Conservation (phyloP, 2,797 vertebrate species). For the Potorous gilbertii region DNA sequence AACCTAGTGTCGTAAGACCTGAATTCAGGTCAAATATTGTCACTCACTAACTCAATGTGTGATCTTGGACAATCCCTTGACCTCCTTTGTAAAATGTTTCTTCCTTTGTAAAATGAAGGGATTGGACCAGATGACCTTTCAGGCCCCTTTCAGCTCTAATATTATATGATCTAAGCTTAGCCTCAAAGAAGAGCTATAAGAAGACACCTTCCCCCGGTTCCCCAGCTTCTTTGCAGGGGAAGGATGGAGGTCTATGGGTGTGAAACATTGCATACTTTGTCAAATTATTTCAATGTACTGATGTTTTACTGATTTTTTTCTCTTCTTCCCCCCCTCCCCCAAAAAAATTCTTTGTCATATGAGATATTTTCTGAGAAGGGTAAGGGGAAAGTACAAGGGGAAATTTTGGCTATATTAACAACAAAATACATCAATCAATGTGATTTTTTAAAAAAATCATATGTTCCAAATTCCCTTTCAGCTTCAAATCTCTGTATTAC, state of each 20-base stretch:
- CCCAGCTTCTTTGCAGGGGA: neutral
- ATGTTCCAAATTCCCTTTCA: neutral
- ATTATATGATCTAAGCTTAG: neutral
- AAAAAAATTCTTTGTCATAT: neutral
- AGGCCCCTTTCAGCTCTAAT: neutral
- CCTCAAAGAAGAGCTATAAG: neutral
- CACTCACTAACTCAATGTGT: neutral
- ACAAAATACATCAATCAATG: neutral
- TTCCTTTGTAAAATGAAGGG: neutral
- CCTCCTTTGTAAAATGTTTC: neutral
- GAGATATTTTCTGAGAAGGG: neutral
- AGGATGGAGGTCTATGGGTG: neutral
- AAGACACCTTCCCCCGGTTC: neutral
- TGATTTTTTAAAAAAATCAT: neutral
- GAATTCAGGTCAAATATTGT: neutral
- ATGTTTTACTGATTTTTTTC: neutral
- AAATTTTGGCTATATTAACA: neutral
- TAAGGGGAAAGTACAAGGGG: neutral
- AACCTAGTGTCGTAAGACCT: neutral
- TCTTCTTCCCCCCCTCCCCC: accelerated
- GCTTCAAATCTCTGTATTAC: neutral
- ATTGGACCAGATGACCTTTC: neutral
- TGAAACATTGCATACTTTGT: neutral
- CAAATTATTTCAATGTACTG: neutral
- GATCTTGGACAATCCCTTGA: neutral